A percentile compares a stretch with the other conserved stretches of the same genome.
phyloP scores from a whole-genome alignment of 2,888 invertebrate genomes.

The Cryptocephalus moraei region DNA sequence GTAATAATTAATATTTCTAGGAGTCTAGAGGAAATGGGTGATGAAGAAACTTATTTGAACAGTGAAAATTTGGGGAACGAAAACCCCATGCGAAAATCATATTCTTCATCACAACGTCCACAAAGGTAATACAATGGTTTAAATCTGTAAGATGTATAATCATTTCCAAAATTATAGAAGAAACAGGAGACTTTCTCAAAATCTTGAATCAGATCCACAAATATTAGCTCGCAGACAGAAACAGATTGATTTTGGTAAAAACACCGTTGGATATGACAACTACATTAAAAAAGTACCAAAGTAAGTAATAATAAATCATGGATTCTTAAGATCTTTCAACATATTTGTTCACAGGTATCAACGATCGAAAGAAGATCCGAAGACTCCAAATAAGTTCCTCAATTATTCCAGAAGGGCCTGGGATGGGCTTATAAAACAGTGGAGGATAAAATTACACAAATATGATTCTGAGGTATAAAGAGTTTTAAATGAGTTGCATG shows the following conservation, averaged over 20 bases:
- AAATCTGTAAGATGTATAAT: too few species aligned
- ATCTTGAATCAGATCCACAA: slow-evolving; percentile 58
- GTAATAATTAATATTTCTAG: too few species aligned
- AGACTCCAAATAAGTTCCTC: slow-evolving; percentile 77
- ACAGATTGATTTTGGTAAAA: slow-evolving; percentile 92
- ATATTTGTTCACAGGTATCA: slow-evolving; percentile 41
- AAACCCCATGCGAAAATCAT: too few species aligned
- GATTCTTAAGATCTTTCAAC: background rate
- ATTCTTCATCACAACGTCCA: too few species aligned
- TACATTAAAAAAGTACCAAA: slow-evolving; percentile 58
- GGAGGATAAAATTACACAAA: slow-evolving; percentile 75
- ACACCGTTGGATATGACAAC: slow-evolving; percentile 76
- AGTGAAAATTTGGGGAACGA: too few species aligned
- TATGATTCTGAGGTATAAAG: slow-evolving; percentile 51
- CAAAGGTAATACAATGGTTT: too few species aligned
- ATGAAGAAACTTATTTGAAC: too few species aligned
- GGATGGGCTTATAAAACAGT: slow-evolving; percentile 79
- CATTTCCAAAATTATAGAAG: slow-evolving; percentile 6
- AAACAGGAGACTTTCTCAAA: slow-evolving; percentile 3
- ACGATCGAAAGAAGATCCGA: slow-evolving; percentile 65
- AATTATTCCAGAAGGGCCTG: slow-evolving; percentile 89
- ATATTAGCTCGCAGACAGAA: slow-evolving; percentile 74
- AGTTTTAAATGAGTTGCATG: too few species aligned
- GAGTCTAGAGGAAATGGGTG: too few species aligned
- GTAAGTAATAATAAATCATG: slow-evolving; percentile 43